Percentiles rank a stretch among this genome's conserved stretches.
Evolutionary conservation across 2,797 vertebrate species (phyloP).

Genomic region (Melanogrammus aeglefinus): DNA sequence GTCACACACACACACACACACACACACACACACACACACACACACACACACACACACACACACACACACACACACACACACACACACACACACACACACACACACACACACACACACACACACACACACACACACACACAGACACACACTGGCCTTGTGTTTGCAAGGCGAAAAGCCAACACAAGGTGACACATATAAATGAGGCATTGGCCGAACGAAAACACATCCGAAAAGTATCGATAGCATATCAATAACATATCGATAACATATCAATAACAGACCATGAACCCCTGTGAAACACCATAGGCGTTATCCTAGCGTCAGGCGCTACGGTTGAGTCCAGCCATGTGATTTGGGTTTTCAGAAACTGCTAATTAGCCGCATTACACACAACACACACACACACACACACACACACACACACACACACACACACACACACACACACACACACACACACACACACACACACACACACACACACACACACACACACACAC

Average conservation of each 20-base stretch:
- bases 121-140: no score
- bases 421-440: no score
- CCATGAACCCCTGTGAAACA: constrained; percentile 16
- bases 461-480: no score
- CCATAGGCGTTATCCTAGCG: constrained; percentile 33
- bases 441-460: no score
- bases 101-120: no score
- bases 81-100: no score
- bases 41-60: constrained; percentile 25
- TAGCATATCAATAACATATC: no score
- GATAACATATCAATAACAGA: not conserved
- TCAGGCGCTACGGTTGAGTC: constrained; percentile 29
- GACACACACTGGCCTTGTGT: not conserved
- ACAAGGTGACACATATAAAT: no score
- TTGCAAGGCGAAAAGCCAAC: no score
- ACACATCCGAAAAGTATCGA: not conserved
- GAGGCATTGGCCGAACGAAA: no score
- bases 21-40: constrained; percentile 1
- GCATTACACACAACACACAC: constrained; percentile 33
- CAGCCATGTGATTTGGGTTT: constrained; percentile 52
- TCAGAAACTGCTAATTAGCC: constrained; percentile 50
- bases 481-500: no score
- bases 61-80: no score
- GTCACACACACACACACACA: constrained; percentile 25
- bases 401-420: constrained; percentile 17